A percentile compares a stretch with the other conserved stretches of the same genome.
Evolutionary conservation across 2,113 vertebrate species (phyloP).

Genomic region (Myotis lucifugus): DNA sequence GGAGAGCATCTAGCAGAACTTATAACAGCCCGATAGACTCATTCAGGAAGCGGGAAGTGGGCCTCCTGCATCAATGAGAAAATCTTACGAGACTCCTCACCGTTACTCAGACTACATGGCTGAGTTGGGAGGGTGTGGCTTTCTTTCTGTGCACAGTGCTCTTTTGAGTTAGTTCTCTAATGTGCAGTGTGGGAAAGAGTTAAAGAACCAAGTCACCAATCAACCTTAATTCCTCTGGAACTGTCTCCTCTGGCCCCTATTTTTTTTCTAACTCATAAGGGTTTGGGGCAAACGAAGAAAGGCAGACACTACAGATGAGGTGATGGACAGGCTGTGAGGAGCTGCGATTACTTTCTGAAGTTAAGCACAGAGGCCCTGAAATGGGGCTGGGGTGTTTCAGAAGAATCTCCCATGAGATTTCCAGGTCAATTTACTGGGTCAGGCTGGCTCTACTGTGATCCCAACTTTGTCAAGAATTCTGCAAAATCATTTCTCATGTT

Average conservation of each 20-base stretch:
- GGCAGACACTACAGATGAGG: slow-evolving; percentile 11
- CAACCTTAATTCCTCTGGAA: slow-evolving; percentile 33
- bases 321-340: not conserved
- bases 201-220: not conserved
- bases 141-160: not conserved
- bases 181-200: not conserved
- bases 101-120: not conserved
- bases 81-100: not conserved
- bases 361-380: not conserved
- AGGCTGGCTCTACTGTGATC: slow-evolving; percentile 19
- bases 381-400: slow-evolving; percentile 18
- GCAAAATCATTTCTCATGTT: slow-evolving; percentile 43
- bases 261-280: not conserved
- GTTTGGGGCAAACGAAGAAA: slow-evolving; percentile 45
- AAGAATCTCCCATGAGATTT: slow-evolving; percentile 28
- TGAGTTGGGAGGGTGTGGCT: not conserved
- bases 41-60: slow-evolving; percentile 4
- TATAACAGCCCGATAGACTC: not conserved
- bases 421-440: not conserved
- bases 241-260: not conserved
- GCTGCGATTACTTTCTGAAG: slow-evolving; percentile 32
- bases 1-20: not conserved
- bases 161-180: slow-evolving; percentile 3
- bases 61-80: not conserved
- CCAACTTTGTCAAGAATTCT: slow-evolving; percentile 20